Conservation (phyloP, 2,888 invertebrate genomes). For the Cylindroiulus punctatus region DNA sequence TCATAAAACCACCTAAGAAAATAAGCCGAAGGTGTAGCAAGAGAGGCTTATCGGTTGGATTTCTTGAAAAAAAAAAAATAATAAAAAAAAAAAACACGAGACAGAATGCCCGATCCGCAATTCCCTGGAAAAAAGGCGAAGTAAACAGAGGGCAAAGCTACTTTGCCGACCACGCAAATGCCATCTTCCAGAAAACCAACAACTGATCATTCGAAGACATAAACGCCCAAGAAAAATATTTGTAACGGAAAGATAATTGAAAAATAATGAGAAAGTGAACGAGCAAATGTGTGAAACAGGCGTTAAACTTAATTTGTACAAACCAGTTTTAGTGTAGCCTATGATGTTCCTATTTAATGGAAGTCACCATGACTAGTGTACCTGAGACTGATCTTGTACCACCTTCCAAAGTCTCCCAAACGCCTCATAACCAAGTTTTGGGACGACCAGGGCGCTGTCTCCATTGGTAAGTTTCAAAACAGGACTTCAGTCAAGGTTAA, state of each 20-base stretch:
- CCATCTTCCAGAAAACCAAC: background rate
- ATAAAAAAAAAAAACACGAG: no score
- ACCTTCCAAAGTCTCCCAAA: background rate
- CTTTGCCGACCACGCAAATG: background rate
- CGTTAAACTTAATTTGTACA: background rate
- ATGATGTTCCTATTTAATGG: no score
- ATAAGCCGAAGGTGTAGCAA: slow-evolving; percentile 22
- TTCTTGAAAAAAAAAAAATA: background rate
- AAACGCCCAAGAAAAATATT: background rate
- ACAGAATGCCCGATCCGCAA: background rate
- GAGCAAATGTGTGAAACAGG: background rate
- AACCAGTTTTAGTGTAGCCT: no score
- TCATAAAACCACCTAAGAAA: slow-evolving; percentile 39
- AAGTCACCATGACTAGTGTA: no score
- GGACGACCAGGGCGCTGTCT: background rate
- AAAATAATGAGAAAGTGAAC: background rate
- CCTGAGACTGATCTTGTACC: background rate
- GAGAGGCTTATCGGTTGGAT: background rate
- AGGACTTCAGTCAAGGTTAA: slow-evolving; percentile 16
- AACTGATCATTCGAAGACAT: background rate
- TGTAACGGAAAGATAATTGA: background rate
- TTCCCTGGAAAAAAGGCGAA: slow-evolving; percentile 17
- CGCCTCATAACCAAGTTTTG: background rate
- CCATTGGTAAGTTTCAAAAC: background rate
- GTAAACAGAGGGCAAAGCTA: slow-evolving; percentile 10